Conservation (phyloP, 2,888 invertebrate species). For the Cenopis cana region DNA sequence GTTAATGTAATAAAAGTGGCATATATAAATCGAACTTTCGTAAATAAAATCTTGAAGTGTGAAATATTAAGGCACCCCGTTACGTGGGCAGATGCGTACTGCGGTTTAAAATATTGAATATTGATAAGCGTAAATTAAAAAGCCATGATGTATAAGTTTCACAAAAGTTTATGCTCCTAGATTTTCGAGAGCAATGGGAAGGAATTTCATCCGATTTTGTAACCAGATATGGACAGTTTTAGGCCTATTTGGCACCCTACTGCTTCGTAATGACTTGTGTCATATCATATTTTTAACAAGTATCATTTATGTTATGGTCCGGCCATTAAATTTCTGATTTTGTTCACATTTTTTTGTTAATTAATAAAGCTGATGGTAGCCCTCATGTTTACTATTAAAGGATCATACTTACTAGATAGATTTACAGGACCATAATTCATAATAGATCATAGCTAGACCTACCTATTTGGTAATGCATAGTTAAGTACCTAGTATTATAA, state of each 20-base stretch:
- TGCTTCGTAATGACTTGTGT: slow-evolving; percentile 10
- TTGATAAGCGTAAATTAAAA: slow-evolving; percentile 29
- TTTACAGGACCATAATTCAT: no score
- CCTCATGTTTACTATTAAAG: not conserved
- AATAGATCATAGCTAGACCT: no score
- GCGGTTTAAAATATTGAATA: slow-evolving; percentile 22
- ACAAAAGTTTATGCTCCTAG: slow-evolving; percentile 11
- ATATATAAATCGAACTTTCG: slow-evolving; percentile 29
- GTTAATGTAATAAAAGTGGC: slow-evolving; percentile 31
- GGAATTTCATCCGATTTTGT: slow-evolving; percentile 28
- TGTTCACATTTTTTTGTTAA: slow-evolving; percentile 5
- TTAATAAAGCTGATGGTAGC: slow-evolving; percentile 16
- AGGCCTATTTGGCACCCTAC: slow-evolving; percentile 34
- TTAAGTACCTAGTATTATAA: no score
- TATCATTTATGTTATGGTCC: slow-evolving; percentile 11
- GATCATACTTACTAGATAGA: no score
- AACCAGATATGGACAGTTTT: slow-evolving; percentile 25
- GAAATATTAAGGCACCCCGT: slow-evolving; percentile 17
- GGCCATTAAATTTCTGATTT: slow-evolving; percentile 5
- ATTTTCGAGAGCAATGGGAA: slow-evolving; percentile 17
- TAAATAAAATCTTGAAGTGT: slow-evolving; percentile 41
- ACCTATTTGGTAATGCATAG: no score
- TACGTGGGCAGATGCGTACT: slow-evolving; percentile 24
- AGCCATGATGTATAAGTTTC: slow-evolving; percentile 28
- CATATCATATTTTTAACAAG: slow-evolving; percentile 25